A percentile compares a stretch with the other conserved stretches of the same genome.
These are phyloP conservation scores for Noctua janthe DNA, from an alignment of 2,888 invertebrate genomes.

Conservation along the genomic window DNA sequence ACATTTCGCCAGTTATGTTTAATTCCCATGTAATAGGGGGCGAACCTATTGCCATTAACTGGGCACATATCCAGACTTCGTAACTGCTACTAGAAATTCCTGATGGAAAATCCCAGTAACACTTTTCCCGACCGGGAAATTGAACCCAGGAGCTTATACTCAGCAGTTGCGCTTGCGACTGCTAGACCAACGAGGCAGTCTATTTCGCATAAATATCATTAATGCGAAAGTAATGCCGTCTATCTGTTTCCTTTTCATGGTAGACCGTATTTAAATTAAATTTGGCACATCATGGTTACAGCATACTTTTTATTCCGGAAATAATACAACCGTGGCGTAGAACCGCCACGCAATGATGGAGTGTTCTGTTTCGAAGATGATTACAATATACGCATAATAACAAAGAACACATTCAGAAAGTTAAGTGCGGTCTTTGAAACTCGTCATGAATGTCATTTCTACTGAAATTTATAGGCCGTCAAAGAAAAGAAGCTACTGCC, in stretches of 20 bases:
- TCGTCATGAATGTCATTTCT: not conserved
- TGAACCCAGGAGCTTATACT: not conserved
- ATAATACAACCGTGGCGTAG: not conserved
- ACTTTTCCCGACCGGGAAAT: not conserved
- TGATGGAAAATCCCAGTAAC: not conserved
- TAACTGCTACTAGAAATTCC: not conserved
- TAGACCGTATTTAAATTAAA: not conserved
- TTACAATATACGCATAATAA: not conserved
- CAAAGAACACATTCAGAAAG: not conserved
- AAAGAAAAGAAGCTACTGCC: constrained; percentile 96
- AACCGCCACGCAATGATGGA: no score
- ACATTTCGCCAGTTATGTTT: not conserved
- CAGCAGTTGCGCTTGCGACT: not conserved
- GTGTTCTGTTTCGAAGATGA: not conserved
- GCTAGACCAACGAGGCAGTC: not conserved
- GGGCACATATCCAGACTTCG: not conserved
- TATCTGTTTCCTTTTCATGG: not conserved
- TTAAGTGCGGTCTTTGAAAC: not conserved
- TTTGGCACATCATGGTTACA: not conserved
- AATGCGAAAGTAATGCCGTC: not conserved
- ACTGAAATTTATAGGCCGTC: constrained; percentile 88
- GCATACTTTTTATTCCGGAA: not conserved
- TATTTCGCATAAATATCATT: not conserved
- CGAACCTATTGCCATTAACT: not conserved
- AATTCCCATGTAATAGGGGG: not conserved